These are phyloP conservation scores for Latrodectus hesperus DNA, from an alignment of 2,888 invertebrate genomes.

Conservation along the genomic window DNA sequence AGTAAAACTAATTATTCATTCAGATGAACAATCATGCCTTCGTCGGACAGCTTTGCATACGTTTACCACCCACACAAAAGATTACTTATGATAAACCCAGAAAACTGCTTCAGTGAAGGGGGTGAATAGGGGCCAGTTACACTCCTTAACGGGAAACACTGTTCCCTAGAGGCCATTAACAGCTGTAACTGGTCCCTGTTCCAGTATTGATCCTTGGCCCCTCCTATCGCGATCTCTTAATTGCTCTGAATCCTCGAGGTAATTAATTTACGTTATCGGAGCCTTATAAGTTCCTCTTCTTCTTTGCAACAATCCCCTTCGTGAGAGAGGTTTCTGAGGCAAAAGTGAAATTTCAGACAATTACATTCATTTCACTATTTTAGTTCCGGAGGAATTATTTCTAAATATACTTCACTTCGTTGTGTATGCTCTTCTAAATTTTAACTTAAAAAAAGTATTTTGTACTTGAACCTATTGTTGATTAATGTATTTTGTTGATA, in stretches of 20 bases:
- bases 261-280: constrained; percentile 37
- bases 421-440: too few relatives aligned
- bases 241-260: constrained; percentile 24
- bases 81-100: not conserved
- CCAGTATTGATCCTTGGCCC: constrained; percentile 21
- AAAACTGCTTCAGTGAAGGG: not conserved
- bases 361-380: too few relatives aligned
- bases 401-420: too few relatives aligned
- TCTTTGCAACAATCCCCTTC: not conserved
- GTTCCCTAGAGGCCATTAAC: not conserved
- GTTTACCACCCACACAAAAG: not conserved
- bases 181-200: constrained; percentile 6
- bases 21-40: not conserved
- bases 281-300: not conserved
- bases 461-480: too few relatives aligned
- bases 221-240: not conserved
- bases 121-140: not conserved
- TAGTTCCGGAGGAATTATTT: too few relatives aligned
- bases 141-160: not conserved
- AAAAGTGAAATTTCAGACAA: too few relatives aligned
- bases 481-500: too few relatives aligned
- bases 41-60: not conserved
- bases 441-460: too few relatives aligned
- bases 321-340: too few relatives aligned
- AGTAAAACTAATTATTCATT: not conserved